Evolutionary conservation across 2,797 vertebrate genomes (phyloP), one percentile per base, ranked within the genome.

Genomic region (Aselliscus stoliczkanus): DNA sequence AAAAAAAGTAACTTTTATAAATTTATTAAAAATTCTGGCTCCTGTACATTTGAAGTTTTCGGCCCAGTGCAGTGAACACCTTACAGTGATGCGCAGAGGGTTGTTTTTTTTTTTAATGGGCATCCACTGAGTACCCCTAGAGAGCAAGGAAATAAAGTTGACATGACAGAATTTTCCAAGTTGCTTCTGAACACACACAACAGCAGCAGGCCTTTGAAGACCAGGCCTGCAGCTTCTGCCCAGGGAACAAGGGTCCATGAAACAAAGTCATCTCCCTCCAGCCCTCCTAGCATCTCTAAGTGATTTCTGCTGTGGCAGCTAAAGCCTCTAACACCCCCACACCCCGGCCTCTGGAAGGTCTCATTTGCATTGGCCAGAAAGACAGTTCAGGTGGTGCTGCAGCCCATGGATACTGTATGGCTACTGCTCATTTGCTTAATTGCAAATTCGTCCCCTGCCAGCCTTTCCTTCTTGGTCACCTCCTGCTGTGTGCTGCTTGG

Each of bases 331-430:
- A 73, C n/a, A 88, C 60, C 88, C 15, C 52, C 37, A 25, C 1
- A 31, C 65, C 72, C 82, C 37, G 60, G 65, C 85, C 93, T 95
- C 90, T 62, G 42, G 94, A 97, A 97, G 97, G 97, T 97, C 97
- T 97, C 90, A 97, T 97, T 97, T 97, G 88, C 97, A 97, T 97
- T 96, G 95, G 90, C 93, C 89, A 42, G 79, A 94, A 96, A 85
- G 93, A 91, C 60, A 20, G 37, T 69, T 88, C 96, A 96, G 94
- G 92, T 93, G 90, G 95, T 76, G 76, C 25, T 94, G 77, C n/a
- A n/a, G n/a, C 96, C 95, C 1, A 0, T 88, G 88, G 73, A 85
- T 73, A 88, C n/a, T 75, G 88, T 42, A 94, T 92, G 79, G 85
- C 65, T 83, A 34, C 91, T 77, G 50, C 90, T 93, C 4, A 0